Base-by-base conservation (phyloP, 2,797 vertebrate species). In the Erethizon dorsatum region DNA sequence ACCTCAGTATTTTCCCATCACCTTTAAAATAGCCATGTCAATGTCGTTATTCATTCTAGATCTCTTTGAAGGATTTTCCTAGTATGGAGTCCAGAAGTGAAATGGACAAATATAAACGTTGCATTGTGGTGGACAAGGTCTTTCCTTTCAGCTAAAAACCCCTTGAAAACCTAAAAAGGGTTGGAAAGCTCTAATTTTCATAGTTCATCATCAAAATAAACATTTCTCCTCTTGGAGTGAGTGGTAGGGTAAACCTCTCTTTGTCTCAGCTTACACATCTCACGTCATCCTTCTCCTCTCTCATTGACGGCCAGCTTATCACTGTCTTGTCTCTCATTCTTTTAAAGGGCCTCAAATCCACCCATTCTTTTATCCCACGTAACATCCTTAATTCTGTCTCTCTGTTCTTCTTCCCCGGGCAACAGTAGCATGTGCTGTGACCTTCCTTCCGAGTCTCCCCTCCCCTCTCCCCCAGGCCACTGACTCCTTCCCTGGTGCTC, bases 51-150 rank as follows among this genome's bases (percentile, higher is more conserved):
- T 63, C 65, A 47, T 73, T 63, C 4, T 45, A 67, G 0, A 37
- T 75, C 54, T 94, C 9, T 4, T 65, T 50, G 22, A 63, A 69
- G 3, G 11, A 28, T 50, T 61, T 96, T 63, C 28, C 17, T 26
- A 12, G 12, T 15, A 24, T 17, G 17, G 18, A 54, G 71, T 50
- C 14, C 26, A 26, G 28, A 50, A 8, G 24, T 6, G 45, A 50
- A 47, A 78, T 73, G 50, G 65, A 5, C 2, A 77, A 69, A 17
- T 50, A 13, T 22, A 59, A 85, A 83, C 26, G 45, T 28, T 37
- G 5, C 7, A 7, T 2, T 54, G 28, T 65, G 8, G 4, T 17
- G 6, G 11, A 20, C 20, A 6, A 2, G 1, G 5, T 54, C 18
- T 92, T 95, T 33, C 1, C 6, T 94, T 37, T 91, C 56, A 84